Percentiles rank a stretch among this genome's conserved stretches.
These are phyloP conservation scores for Zapornia atra DNA, from an alignment of 2,113 vertebrate species.

Conservation along the genomic window DNA sequence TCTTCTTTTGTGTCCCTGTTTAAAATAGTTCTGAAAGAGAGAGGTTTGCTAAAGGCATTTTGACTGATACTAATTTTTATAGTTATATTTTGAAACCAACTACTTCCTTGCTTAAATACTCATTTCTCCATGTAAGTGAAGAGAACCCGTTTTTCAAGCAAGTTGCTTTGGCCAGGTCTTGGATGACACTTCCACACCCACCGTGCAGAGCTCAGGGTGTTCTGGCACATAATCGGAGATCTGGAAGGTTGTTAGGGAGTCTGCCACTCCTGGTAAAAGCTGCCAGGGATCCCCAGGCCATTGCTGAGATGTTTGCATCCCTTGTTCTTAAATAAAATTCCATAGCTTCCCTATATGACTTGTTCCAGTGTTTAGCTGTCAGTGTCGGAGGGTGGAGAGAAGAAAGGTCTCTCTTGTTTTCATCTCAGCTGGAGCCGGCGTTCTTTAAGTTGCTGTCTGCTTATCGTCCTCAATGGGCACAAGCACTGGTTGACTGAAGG, in stretches of 20 bases:
- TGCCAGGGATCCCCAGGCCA: background rate
- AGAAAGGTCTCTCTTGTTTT: background rate
- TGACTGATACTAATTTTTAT: background rate
- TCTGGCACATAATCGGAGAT: background rate
- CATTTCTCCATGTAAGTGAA: background rate
- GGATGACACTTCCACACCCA: background rate
- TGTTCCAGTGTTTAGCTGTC: background rate
- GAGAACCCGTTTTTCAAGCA: background rate
- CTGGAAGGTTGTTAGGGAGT: background rate
- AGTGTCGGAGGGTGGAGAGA: background rate
- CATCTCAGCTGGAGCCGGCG: background rate
- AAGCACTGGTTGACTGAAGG: background rate
- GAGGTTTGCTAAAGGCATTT: background rate
- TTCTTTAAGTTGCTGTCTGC: background rate
- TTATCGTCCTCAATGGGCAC: background rate
- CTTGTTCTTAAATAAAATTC: slow-evolving; percentile 17
- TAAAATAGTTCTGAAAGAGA: background rate
- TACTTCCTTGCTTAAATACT: background rate
- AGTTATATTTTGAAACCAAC: background rate
- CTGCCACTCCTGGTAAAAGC: background rate
- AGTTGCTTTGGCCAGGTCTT: background rate
- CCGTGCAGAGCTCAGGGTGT: background rate
- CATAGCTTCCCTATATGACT: background rate
- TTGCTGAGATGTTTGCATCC: background rate
- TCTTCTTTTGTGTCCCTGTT: background rate